These are phyloP conservation scores for Spodoptera littoralis DNA, from an alignment of 2,888 invertebrate genomes.

Conservation along the genomic window DNA sequence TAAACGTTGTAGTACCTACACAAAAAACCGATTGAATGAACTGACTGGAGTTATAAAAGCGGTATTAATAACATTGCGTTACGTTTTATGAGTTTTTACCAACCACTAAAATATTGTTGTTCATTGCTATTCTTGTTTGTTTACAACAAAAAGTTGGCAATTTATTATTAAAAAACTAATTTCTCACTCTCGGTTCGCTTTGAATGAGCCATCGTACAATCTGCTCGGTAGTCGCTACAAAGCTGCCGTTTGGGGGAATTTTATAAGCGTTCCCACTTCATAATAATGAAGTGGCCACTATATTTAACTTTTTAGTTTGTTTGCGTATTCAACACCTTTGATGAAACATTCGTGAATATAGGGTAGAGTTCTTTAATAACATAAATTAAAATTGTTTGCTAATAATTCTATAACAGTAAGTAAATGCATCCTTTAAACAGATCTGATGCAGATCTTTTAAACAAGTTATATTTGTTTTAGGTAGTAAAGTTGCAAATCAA, in stretches of 20 bases:
- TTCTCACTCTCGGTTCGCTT: conserved; percentile 40
- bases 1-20: conserved; percentile 9
- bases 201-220: conserved; percentile 57
- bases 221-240: conserved; percentile 39
- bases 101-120: conserved; percentile 18
- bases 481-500: too few relatives aligned
- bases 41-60: conserved; percentile 31
- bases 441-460: too few relatives aligned
- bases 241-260: conserved; percentile 42
- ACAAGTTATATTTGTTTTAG: too few relatives aligned
- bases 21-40: conserved; percentile 26
- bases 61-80: conserved; percentile 28
- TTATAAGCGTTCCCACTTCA: conserved; percentile 54
- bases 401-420: too few relatives aligned
- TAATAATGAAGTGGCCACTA: conserved; percentile 48
- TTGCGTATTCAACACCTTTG: conserved; percentile 45
- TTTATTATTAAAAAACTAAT: conserved; percentile 59
- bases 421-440: too few relatives aligned
- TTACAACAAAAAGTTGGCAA: conserved; percentile 33
- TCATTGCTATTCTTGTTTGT: conserved; percentile 12
- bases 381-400: too few relatives aligned
- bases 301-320: conserved; percentile 47
- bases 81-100: conserved; percentile 10
- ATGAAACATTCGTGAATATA: conserved; percentile 15
- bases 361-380: neutral